Conservation (phyloP, 2,797 vertebrate species). For the Danio aesculapii region DNA sequence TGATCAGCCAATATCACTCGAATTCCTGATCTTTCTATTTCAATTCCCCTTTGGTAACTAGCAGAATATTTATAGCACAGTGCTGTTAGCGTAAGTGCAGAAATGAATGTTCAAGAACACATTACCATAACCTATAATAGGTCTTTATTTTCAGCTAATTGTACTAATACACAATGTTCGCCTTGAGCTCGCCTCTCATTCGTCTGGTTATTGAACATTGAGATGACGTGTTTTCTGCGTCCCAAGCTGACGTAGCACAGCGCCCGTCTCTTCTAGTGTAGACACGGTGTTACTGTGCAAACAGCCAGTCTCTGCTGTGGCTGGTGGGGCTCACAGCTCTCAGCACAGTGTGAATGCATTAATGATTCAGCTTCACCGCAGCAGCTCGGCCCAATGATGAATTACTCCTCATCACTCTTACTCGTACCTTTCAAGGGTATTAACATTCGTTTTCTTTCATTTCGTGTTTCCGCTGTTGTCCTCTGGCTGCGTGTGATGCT, state of each 20-base stretch:
- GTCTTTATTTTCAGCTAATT: not conserved
- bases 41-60: not conserved
- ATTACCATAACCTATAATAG: not conserved
- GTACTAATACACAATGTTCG: not conserved
- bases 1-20: not conserved
- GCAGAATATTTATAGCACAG: not conserved
- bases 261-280: not conserved
- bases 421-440: not conserved
- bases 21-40: not conserved
- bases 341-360: conserved; percentile 10
- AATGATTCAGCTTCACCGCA: conserved; percentile 32
- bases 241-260: not conserved
- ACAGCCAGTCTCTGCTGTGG: conserved; percentile 1
- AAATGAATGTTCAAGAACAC: not conserved
- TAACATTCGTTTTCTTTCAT: not conserved
- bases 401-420: conserved; percentile 24
- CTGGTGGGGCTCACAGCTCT: not conserved
- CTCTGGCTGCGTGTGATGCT: conserved; percentile 14
- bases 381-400: conserved; percentile 23
- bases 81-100: not conserved
- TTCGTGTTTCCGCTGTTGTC: not conserved
- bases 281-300: not conserved
- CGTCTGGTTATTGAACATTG: not conserved
- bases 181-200: not conserved
- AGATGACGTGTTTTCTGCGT: not conserved